Evolutionary conservation across 1,140 invertebrate genomes (phyloP).

Genomic region (Caenorhabditis remanei): DNA sequence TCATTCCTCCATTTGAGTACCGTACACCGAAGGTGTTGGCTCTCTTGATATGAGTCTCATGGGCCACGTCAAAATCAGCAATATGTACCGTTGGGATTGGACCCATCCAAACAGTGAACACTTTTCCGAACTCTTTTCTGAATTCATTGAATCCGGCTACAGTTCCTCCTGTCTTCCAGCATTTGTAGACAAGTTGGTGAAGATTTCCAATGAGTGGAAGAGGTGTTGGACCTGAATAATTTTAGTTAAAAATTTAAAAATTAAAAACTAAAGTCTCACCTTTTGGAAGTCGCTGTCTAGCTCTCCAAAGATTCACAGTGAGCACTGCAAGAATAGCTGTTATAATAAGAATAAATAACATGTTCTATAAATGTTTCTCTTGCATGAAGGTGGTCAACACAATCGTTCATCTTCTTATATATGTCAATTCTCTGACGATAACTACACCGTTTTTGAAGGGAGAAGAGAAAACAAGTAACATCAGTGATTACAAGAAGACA

Average conservation of each 20-base stretch:
- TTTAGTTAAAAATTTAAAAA: neutral
- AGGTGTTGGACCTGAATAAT: slow-evolving; percentile 37
- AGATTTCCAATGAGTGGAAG: slow-evolving; percentile 56
- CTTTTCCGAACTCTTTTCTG: slow-evolving; percentile 43
- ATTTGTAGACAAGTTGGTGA: slow-evolving; percentile 18
- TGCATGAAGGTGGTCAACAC: neutral
- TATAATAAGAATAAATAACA: slow-evolving; percentile 7
- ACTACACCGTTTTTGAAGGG: neutral
- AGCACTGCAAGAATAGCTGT: neutral
- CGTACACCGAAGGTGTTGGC: slow-evolving; percentile 28
- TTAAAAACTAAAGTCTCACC: neutral
- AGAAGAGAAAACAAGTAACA: neutral
- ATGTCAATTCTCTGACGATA: neutral
- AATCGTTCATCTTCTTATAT: slow-evolving; percentile 15
- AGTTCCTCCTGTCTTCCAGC: slow-evolving; percentile 11
- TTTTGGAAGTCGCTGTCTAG: slow-evolving; percentile 29
- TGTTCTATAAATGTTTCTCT: neutral
- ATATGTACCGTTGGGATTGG: slow-evolving; percentile 58
- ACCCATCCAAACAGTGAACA: slow-evolving; percentile 58
- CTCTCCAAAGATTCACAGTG: slow-evolving; percentile 1
- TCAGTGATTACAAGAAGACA: no score
- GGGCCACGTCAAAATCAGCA: slow-evolving; percentile 48
- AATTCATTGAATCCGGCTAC: slow-evolving; percentile 39
- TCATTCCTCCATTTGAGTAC: slow-evolving; percentile 7
- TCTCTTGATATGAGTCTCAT: slow-evolving; percentile 56